Evolutionary conservation across 2,888 invertebrate genomes (phyloP), one percentile per base, ranked within the genome.

Genomic region (Vanessa cardui): DNA sequence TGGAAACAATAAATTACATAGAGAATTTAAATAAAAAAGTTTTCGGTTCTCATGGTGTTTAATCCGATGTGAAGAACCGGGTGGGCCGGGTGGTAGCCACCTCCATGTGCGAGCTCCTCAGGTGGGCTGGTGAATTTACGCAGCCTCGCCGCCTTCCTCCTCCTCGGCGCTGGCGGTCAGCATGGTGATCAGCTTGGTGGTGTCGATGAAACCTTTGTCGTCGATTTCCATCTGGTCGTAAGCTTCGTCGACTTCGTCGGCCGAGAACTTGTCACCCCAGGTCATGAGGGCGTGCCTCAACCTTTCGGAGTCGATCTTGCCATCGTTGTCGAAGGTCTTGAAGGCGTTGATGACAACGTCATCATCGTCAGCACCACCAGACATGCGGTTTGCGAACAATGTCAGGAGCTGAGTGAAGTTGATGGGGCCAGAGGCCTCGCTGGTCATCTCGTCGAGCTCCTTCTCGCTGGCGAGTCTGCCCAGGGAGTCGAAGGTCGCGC

Each of bases 391-490:
- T 86, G 97, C 98, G 94, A 98, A 98, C 82, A 98, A 95, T 84
- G 96, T 97, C 86, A 98, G 94, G 88, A 98, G 94, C 94, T 98
- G 98, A 81, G 98, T 98, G 95, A 98, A 98, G 94, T 98, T 98
- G 94, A 98, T 96, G 87, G 98, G 98, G 84, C 97, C 98, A 79
- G 97, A 94, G 78, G 97, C 96, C 94, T 98, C 97, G 85, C 94
- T 92, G 82, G 97, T 94, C 98, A 98, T 97, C 83, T 96, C 94
- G 80, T 98, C 97, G 82, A 98, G 94, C 93, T 98, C 98, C 93
- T 97, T 97, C 88, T 98, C 98, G 82, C 95, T 94, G 84, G 96
- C 96, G 80, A 98, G 94, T 90, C 96, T 96, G 89, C 98, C 98
- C 80, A 98, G 96, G 81, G 96, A 96, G 94, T 98, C 98, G 94